phyloP scores from a whole-genome alignment of 1,140 invertebrate species.

The Pteromalus puparum region DNA sequence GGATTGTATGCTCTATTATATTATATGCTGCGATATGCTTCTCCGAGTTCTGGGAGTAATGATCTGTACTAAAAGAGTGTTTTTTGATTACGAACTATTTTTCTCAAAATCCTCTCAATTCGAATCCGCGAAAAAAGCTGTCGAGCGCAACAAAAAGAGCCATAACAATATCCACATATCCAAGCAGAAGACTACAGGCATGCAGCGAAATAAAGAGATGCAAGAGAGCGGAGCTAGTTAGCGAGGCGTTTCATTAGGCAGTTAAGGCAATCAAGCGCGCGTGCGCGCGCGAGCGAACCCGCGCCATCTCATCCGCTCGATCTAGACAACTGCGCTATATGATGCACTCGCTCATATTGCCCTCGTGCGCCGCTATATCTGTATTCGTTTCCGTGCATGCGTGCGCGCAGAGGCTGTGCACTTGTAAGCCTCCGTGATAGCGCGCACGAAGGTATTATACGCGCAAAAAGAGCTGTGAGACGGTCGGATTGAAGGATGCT shows the following conservation, averaged over 20 bases:
- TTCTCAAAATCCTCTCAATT: not conserved
- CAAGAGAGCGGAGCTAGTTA: slow-evolving; percentile 63
- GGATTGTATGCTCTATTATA: not conserved
- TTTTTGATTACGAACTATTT: too few species aligned
- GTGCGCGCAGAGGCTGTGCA: not conserved
- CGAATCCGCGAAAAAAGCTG: not conserved
- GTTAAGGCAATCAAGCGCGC: slow-evolving; percentile 70
- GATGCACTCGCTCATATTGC: not conserved
- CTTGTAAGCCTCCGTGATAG: not conserved
- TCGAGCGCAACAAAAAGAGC: not conserved
- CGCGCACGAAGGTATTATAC: not conserved
- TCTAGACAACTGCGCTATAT: not conserved
- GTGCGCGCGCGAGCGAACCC: slow-evolving; percentile 37
- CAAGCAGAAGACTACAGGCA: not conserved
- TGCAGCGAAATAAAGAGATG: not conserved
- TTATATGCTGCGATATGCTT: not conserved
- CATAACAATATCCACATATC: not conserved
- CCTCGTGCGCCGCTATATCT: not conserved
- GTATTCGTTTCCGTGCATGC: not conserved
- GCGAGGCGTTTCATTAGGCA: slow-evolving; percentile 72
- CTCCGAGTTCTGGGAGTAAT: not conserved
- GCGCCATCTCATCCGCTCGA: slow-evolving; percentile 53
- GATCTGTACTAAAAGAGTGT: not conserved
- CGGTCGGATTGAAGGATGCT: not conserved
- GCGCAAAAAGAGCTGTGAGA: slow-evolving; percentile 2